phyloP scores from a whole-genome alignment of 2,113 vertebrate genomes.

The Microcebus lehilahytsara region DNA sequence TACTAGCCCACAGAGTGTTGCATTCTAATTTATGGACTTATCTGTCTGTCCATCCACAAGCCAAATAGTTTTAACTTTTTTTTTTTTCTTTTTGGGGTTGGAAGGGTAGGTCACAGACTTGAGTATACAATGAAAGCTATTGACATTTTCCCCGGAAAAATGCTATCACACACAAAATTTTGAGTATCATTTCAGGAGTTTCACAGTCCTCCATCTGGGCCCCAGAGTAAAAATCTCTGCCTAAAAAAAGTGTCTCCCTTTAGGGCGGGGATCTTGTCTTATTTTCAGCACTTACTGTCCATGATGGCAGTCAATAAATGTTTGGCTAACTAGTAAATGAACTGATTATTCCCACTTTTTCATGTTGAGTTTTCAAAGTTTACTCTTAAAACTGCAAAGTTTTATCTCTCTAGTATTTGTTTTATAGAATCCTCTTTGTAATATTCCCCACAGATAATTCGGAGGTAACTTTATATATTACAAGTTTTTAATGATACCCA shows the following conservation, averaged over 20 bases:
- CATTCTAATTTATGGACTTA: slow-evolving; percentile 2
- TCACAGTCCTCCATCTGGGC: background rate
- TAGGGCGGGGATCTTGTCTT: background rate
- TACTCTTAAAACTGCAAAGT: background rate
- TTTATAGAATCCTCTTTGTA: background rate
- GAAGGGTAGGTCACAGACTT: background rate
- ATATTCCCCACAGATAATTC: background rate
- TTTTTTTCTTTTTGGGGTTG: background rate
- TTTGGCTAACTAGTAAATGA: background rate
- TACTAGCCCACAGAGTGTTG: background rate
- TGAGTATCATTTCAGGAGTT: background rate
- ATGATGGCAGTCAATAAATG: background rate
- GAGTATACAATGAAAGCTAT: background rate
- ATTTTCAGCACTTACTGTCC: background rate
- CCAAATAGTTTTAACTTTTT: background rate
- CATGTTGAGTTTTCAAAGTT: background rate
- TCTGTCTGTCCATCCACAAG: background rate
- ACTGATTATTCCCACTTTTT: background rate
- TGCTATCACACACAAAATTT: background rate
- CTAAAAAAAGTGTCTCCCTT: background rate
- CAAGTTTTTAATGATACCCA: background rate
- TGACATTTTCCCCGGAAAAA: background rate
- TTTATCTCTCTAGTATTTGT: background rate
- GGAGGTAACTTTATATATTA: background rate
- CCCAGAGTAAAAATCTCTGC: background rate